Base-by-base conservation (phyloP, 1,140 invertebrate species). In the Sesamia nonagrioides region DNA sequence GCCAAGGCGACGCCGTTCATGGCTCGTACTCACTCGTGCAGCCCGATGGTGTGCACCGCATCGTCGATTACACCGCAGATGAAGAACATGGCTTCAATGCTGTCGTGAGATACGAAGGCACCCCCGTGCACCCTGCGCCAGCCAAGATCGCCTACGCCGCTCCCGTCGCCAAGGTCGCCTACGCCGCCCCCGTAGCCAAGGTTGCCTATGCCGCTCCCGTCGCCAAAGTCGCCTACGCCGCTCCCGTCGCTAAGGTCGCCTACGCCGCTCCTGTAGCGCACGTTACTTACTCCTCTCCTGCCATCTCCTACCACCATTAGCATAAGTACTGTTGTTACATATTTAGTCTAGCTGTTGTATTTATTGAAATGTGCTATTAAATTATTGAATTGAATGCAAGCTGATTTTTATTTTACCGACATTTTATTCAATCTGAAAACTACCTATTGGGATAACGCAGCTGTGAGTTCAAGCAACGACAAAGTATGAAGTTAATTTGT, bases 1-100 rank as follows among this genome's bases (percentile, higher is more conserved):
- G 94, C 75, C 81, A 85, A 61, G 96, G 96, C n/a, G 96, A 96
- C 83, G 93, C 96, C 77, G 96, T 96, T 4, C 95, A 96, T 82
- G 96, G 96, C 74, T 93, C 93, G 54, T 96, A 96, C 90, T 96
- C 95, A 3, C 87, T 96, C n/a, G n/a, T n/a, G n/a, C n/a, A n/a
- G n/a, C n/a, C n/a, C n/a, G n/a, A n/a, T n/a, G n/a, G n/a, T n/a
- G 82, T 86, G 95, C 96, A 17, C 95, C 96, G 84, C 96, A 96
- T 95, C 72, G 96, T 96, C 6, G 95, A 96, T 76, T 96, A 97
- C 89, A 96, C 96, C 11, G 91, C 84, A 21, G 84, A 85, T 66
- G 74, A 84, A n/a, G n/a, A n/a, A n/a, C n/a, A n/a, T n/a, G n/a
- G n/a, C n/a, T n/a, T n/a, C n/a, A n/a, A n/a, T n/a, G 86, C 86